Base-by-base conservation (phyloP, 2,797 vertebrate species). In the Aldrovandia affinis region DNA sequence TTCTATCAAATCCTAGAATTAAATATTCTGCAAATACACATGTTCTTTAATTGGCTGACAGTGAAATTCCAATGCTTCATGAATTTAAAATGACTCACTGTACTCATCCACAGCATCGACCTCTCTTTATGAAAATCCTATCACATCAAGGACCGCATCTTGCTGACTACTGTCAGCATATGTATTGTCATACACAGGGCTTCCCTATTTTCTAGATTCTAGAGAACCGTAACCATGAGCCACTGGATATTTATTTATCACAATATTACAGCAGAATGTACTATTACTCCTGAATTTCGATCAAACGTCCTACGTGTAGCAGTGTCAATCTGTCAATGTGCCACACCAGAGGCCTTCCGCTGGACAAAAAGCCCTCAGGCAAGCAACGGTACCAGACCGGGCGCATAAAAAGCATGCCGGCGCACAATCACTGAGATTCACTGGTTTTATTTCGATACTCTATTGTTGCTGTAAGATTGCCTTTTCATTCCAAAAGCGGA, bases 331-430 rank as follows among this genome's bases (percentile, higher is more conserved):
- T n/a, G n/a, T n/a, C n/a, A n/a, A n/a, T n/a, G n/a, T n/a, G n/a
- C n/a, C n/a, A n/a, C n/a, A n/a, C n/a, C n/a, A n/a, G n/a, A n/a
- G n/a, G n/a, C n/a, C n/a, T n/a, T n/a, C n/a, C n/a, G n/a, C n/a
- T n/a, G n/a, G n/a, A n/a, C n/a, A n/a, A n/a, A n/a, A n/a, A n/a
- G n/a, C n/a, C n/a, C n/a, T n/a, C n/a, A 81, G 68, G 50, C 83
- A 88, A 80, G 84, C 87, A 50, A 83, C 47, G 61, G 14, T 25
- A 33, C 82, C 85, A 82, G 84, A 91, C 87, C 87, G 83, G 81
- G 1, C 8, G n/a, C 25, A n/a, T 63, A 57, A 20, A 57, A 57
- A 22, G 15, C 55, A 57, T 20, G 55, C 18, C 18, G 52, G 55
- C 25, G 55, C 55, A 57, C 20, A 22, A 57, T 57, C 18, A 2